phyloP scores from a whole-genome alignment of 2,888 invertebrate species.

The Eugnorisma glareosa region DNA sequence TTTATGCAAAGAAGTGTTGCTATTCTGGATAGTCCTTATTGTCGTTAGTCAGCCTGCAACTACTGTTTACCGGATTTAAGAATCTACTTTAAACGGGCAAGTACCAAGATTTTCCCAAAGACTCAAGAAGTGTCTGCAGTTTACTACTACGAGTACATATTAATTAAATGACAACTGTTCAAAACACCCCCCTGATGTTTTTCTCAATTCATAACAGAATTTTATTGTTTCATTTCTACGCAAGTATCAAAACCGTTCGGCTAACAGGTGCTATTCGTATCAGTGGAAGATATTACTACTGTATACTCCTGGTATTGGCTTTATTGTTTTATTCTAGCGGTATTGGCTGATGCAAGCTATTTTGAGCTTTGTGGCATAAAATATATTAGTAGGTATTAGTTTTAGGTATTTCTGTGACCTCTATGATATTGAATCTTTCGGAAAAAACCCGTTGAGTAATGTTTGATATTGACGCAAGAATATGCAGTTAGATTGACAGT shows the following conservation, averaged over 20 bases:
- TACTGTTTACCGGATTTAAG: background rate
- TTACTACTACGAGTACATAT: too few relatives aligned
- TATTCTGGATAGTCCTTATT: background rate
- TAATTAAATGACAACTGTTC: background rate
- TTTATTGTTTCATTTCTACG: slow-evolving; percentile 5
- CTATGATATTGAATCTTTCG: background rate
- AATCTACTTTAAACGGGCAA: background rate
- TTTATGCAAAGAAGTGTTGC: background rate
- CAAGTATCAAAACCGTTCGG: slow-evolving; percentile 49
- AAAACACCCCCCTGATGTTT: background rate
- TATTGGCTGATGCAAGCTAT: slow-evolving; percentile 29
- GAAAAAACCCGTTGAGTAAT: background rate
- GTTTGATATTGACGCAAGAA: background rate
- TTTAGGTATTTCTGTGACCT: slow-evolving; percentile 23
- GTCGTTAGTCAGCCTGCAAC: background rate
- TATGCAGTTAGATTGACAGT: background rate
- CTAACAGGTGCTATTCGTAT: slow-evolving; percentile 23
- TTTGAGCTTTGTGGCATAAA: slow-evolving; percentile 17
- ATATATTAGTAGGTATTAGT: background rate
- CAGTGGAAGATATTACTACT: slow-evolving; percentile 43
- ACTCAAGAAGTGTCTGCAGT: background rate
- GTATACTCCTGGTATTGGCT: slow-evolving; percentile 34
- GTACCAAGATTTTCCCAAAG: background rate
- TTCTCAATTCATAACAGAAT: background rate
- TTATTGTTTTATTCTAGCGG: slow-evolving; percentile 45